phyloP scores from a whole-genome alignment of 2,888 invertebrate species.

The Watsonalla cultraria region DNA sequence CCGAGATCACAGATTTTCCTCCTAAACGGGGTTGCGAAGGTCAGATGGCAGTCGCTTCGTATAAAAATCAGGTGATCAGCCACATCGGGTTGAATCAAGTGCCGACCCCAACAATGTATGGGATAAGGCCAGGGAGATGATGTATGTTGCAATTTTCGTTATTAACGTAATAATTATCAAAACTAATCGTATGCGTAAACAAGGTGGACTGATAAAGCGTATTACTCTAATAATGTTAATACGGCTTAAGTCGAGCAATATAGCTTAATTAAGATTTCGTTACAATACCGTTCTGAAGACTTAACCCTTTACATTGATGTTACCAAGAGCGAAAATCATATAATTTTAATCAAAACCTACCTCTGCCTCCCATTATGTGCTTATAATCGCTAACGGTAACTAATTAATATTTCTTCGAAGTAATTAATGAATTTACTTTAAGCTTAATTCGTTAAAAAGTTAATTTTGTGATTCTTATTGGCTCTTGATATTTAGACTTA shows the following conservation, averaged over 20 bases:
- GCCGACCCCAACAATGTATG: too few relatives aligned
- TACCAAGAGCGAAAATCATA: not conserved
- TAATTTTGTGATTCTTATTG: too few relatives aligned
- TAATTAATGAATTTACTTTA: not conserved
- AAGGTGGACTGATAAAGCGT: not conserved
- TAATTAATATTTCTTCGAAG: not conserved
- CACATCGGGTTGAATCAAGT: too few relatives aligned
- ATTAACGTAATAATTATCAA: too few relatives aligned
- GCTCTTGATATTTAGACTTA: too few relatives aligned
- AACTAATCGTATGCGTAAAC: too few relatives aligned
- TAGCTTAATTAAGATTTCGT: not conserved
- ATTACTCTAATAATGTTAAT: not conserved
- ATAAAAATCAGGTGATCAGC: too few relatives aligned
- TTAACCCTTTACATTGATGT: not conserved
- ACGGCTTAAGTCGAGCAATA: not conserved
- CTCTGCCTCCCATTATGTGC: not conserved
- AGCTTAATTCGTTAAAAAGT: not conserved
- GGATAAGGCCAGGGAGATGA: too few relatives aligned
- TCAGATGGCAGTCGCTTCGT: too few relatives aligned
- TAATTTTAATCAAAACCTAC: not conserved
- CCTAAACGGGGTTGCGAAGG: too few relatives aligned
- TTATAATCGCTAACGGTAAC: not conserved
- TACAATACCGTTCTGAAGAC: not conserved
- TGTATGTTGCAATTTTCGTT: too few relatives aligned
- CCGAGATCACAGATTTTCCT: too few relatives aligned